Percentiles rank a stretch among this genome's conserved stretches.
Conservation (phyloP, 2,888 invertebrate species). For the Drosophila mulleri region DNA sequence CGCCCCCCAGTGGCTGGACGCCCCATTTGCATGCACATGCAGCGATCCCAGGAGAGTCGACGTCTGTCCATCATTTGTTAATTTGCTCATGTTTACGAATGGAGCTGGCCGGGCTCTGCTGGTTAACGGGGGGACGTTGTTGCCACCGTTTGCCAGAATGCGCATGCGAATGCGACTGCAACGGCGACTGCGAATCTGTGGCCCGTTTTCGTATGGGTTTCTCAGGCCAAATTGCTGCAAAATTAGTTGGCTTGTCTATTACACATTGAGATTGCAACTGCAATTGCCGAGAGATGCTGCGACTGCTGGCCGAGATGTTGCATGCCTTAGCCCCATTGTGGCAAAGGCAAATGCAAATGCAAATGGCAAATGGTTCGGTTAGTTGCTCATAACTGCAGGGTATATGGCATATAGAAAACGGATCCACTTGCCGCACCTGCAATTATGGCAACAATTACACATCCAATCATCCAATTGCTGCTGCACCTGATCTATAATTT, state of each 20-base stretch:
- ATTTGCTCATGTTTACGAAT: slow-evolving; percentile 70
- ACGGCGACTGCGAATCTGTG: slow-evolving; percentile 9
- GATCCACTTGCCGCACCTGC: slow-evolving; percentile 77
- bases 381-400: slow-evolving; percentile 80
- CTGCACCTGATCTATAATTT: slow-evolving; percentile 80
- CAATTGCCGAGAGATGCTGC: slow-evolving; percentile 55
- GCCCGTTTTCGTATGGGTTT: slow-evolving; percentile 60
- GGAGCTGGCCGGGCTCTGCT: background rate
- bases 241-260: slow-evolving; percentile 80
- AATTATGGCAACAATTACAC: slow-evolving; percentile 68
- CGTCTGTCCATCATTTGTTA: slow-evolving; percentile 83
- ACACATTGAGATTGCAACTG: slow-evolving; percentile 70
- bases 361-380: slow-evolving; percentile 70
- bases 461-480: slow-evolving; percentile 63
- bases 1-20: slow-evolving; percentile 65
- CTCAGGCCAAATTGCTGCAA: slow-evolving; percentile 75
- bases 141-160: slow-evolving; percentile 72
- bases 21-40: slow-evolving; percentile 67
- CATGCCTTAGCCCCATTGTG: slow-evolving; percentile 57
- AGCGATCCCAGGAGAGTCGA: slow-evolving; percentile 44
- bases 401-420: slow-evolving; percentile 66
- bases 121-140: too few relatives aligned
- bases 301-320: slow-evolving; percentile 31
- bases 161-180: slow-evolving; percentile 8
- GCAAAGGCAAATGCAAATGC: slow-evolving; percentile 50